These are phyloP conservation scores for Phylloscopus trochiloides DNA, from an alignment of 2,113 vertebrate species.

Conservation along the genomic window DNA sequence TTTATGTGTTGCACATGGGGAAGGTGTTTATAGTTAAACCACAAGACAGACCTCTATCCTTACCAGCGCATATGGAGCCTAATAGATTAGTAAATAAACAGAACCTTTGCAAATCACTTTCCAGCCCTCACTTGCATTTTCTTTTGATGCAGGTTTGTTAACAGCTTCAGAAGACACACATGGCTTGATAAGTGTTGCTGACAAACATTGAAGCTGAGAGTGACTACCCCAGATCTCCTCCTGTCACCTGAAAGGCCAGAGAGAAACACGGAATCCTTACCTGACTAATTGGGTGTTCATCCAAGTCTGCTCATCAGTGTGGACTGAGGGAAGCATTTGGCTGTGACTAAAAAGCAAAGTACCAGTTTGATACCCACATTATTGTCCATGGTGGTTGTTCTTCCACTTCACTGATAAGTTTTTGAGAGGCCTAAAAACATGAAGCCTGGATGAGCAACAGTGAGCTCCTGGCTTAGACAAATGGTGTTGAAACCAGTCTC, in stretches of 20 bases:
- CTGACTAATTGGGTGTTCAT: neutral
- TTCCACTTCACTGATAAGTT: neutral
- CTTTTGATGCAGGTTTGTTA: neutral
- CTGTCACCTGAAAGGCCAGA: neutral
- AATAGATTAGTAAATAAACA: neutral
- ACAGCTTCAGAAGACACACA: neutral
- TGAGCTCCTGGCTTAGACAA: neutral
- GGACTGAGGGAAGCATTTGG: neutral
- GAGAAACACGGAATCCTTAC: neutral
- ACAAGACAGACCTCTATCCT: neutral
- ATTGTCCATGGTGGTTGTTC: neutral
- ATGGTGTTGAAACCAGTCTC: neutral
- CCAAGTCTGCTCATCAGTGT: neutral
- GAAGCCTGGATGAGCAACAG: neutral
- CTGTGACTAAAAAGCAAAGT: neutral
- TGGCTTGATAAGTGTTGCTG: neutral
- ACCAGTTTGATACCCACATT: neutral
- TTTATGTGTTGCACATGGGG: neutral
- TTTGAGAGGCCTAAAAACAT: neutral
- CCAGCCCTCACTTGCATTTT: neutral
- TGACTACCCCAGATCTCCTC: neutral
- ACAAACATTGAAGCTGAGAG: accelerated
- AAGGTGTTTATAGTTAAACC: neutral
- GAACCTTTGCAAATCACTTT: neutral
- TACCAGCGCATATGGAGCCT: neutral